Evolutionary conservation across 2,797 vertebrate species (phyloP).

Genomic region (Mus minutoides): DNA sequence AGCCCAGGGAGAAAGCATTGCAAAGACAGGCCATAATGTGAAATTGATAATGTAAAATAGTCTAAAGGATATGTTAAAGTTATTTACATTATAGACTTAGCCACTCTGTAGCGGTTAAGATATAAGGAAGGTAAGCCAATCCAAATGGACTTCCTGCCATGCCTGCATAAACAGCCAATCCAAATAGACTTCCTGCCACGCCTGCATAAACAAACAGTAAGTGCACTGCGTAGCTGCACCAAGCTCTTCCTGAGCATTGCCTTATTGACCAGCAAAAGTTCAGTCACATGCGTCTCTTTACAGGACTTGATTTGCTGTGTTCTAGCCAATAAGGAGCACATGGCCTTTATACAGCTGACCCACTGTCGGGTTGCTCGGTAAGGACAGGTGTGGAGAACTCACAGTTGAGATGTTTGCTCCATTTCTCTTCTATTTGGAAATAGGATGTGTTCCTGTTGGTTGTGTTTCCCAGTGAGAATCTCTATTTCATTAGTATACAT

Average conservation of each 20-base stretch:
- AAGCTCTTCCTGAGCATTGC: neutral
- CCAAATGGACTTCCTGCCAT: neutral
- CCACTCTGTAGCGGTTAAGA: neutral
- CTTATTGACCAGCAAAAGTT: neutral
- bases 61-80: neutral
- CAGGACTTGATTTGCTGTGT: too few species aligned
- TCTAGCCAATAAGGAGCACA: rapidly evolving
- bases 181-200: neutral
- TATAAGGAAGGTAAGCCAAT: neutral
- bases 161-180: too few species aligned
- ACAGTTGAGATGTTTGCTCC: rapidly evolving
- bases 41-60: neutral
- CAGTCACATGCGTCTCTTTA: neutral
- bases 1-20: rapidly evolving
- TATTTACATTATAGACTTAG: neutral
- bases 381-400: neutral
- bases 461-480: rapidly evolving
- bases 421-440: neutral
- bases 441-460: rapidly evolving
- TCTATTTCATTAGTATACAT: neutral
- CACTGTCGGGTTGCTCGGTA: too few species aligned
- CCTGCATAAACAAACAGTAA: rapidly evolving
- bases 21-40: neutral
- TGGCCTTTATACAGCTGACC: neutral
- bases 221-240: rapidly evolving